Conservation (phyloP, 2,113 vertebrate genomes). For the Pedionomus torquatus region DNA sequence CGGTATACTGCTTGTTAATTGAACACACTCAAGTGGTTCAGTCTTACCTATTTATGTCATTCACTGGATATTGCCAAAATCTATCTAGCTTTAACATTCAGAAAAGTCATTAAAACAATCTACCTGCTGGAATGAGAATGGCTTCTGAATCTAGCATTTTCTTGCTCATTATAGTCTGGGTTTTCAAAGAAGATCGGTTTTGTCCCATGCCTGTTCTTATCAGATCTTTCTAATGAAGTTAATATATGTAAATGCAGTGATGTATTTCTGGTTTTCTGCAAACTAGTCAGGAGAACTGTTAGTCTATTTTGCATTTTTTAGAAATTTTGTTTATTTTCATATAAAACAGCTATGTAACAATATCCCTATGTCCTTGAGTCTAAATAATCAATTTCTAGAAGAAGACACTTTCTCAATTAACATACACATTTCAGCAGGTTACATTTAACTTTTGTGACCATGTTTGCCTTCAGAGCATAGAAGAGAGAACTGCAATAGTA, state of each 20-base stretch:
- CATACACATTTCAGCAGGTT: neutral
- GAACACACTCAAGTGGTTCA: neutral
- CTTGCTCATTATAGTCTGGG: neutral
- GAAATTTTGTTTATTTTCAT: neutral
- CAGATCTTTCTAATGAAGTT: neutral
- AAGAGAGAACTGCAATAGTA: neutral
- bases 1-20: neutral
- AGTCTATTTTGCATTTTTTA: neutral
- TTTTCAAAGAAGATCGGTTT: neutral
- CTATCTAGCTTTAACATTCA: neutral
- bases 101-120: conserved; percentile 22
- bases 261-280: neutral
- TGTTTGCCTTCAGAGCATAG: neutral
- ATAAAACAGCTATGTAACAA: neutral
- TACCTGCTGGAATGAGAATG: neutral
- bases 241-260: neutral
- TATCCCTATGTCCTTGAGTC: neutral
- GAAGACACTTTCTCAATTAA: neutral
- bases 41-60: neutral
- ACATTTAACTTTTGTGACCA: neutral
- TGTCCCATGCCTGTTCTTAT: neutral
- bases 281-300: neutral
- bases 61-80: neutral
- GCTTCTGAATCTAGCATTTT: neutral
- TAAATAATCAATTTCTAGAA: neutral